Evolutionary conservation across 2,113 vertebrate genomes (phyloP), one percentile per base, ranked within the genome.

Genomic region (Onychostoma macrolepis): DNA sequence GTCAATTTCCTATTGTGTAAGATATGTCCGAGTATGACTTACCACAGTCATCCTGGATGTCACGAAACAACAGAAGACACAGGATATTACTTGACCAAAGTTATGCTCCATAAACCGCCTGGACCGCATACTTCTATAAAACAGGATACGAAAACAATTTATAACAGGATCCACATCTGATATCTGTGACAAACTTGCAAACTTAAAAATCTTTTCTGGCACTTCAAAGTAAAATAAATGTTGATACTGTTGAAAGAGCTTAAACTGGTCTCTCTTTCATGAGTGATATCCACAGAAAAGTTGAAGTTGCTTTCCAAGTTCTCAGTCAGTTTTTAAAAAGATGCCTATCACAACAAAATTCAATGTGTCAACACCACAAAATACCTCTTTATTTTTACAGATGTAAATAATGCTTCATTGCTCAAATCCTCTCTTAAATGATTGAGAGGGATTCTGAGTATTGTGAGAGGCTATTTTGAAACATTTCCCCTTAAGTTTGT

Each of bases 1-100:
- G 33, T 21, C n/a, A 69, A 33, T 83, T 83, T 83, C 43, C 15
- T 48, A 11, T 83, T 48, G 13, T 63, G 13, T 41, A 13, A 65
- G 58, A 26, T 61, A 24, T 30, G 28, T 26, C 12, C 15, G 36
- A 24, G 33, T 53, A 26, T 58, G 24, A 41, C 48, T 74, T 84
- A 84, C 48, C 45, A 26, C 28, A 84, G 81, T 38, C 7, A 71
- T 71, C 43, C 65, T 83, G 80, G 41, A 83, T 69, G 38, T 21
- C 61, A 84, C 56, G 67, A 84, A 72, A 84, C 11, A 84, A 56
- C 30, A 26, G 67, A 3, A 53, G 67, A 72, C 67, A 84, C 67
- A 74, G 82, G 82, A 74, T 72, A 84, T 84, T 71, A 84, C 69
- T 84, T 84, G 67, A 74, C 43, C 69, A 74, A 58, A 84, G 45